Evolutionary conservation across 2,113 vertebrate genomes (phyloP).

Genomic region (Festucalex cinctus): DNA sequence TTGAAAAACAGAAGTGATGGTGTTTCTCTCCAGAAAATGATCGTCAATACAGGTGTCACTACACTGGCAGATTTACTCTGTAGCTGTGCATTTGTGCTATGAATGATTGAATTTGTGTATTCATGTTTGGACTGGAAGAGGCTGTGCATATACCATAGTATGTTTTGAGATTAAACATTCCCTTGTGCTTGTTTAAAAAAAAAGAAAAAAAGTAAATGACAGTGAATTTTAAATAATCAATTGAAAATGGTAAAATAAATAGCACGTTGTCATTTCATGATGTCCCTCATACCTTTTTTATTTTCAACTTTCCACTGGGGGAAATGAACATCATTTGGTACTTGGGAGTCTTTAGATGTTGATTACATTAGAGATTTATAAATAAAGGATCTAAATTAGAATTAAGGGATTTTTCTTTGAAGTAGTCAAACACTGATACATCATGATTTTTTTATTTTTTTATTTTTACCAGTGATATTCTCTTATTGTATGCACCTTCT

Average conservation of each 20-base stretch:
- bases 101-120: conserved; percentile 10
- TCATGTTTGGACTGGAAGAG: conserved; percentile 4
- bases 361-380: neutral
- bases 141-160: conserved; percentile 1
- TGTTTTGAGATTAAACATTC: conserved; percentile 13
- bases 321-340: neutral
- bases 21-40: neutral
- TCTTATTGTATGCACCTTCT: too few relatives aligned
- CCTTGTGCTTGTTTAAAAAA: neutral
- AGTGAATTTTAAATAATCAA: neutral
- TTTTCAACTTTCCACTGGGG: neutral
- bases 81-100: conserved; percentile 14
- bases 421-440: too few relatives aligned
- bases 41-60: neutral
- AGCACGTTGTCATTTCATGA: neutral
- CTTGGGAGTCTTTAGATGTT: neutral
- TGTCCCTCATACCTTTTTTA: neutral
- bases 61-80: conserved; percentile 14
- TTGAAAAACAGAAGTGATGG: neutral
- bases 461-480: too few relatives aligned
- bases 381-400: too few relatives aligned
- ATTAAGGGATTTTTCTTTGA: too few relatives aligned
- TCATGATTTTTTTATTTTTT: too few relatives aligned
- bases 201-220: neutral
- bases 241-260: neutral